phyloP scores from a whole-genome alignment of 2,888 invertebrate genomes.

The Fragum sueziense region DNA sequence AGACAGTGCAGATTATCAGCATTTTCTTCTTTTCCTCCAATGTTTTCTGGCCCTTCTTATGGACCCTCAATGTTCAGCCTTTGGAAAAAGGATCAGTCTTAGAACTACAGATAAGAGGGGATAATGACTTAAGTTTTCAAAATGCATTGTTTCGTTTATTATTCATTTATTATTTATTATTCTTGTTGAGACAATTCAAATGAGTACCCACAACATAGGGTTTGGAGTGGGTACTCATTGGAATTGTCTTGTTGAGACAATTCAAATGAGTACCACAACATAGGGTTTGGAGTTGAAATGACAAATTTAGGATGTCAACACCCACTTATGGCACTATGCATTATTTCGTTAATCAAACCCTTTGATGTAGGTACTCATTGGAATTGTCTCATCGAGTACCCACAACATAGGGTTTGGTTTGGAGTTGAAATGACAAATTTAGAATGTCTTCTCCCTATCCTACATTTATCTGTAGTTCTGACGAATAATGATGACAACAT shows the following conservation, averaged over 20 bases:
- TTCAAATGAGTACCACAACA: too few species aligned
- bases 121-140: background rate
- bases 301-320: too few species aligned
- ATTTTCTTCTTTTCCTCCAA: background rate
- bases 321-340: background rate
- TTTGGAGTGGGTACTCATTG: too few species aligned
- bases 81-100: too few species aligned
- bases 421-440: too few species aligned
- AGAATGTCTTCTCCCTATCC: background rate
- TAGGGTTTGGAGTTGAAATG: too few species aligned
- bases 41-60: background rate
- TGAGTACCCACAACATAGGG: background rate
- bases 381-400: background rate
- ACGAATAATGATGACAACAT: background rate
- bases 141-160: background rate
- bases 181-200: background rate
- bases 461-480: background rate
- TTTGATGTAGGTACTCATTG: background rate
- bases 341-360: background rate
- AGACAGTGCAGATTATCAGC: background rate
- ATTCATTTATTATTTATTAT: background rate
- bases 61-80: too few species aligned
- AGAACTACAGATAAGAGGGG: background rate
- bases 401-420: background rate
- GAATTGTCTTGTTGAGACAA: too few species aligned